Evolutionary conservation across 2,797 vertebrate genomes (phyloP).

Genomic region (Chelon auratus): DNA sequence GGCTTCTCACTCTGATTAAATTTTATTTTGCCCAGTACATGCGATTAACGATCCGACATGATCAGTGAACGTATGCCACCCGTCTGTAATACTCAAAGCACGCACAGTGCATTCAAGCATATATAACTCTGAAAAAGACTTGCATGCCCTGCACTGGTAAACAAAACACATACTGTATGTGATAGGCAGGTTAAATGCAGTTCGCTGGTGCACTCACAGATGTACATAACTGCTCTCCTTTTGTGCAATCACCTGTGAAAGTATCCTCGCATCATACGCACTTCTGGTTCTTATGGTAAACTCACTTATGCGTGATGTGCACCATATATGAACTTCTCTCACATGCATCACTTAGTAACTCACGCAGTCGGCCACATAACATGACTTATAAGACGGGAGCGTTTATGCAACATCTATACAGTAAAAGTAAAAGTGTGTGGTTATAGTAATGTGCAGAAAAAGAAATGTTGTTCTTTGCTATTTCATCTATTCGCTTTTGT

Average conservation of each 20-base stretch:
- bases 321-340: slow-evolving; percentile 3
- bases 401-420: background rate
- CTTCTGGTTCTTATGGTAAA: slow-evolving; percentile 3
- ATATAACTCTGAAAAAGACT: background rate
- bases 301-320: background rate
- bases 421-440: background rate
- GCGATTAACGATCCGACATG: slow-evolving; percentile 15
- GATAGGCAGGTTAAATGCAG: slow-evolving; percentile 5
- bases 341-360: slow-evolving; percentile 26
- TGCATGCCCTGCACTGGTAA: slow-evolving; percentile 4
- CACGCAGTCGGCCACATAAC: slow-evolving; percentile 8
- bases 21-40: slow-evolving; percentile 13
- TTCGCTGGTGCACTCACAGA: background rate
- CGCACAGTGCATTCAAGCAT: background rate
- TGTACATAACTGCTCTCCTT: slow-evolving; percentile 9
- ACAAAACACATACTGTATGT: background rate
- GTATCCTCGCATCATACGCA: background rate
- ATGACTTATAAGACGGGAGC: background rate
- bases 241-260: slow-evolving; percentile 16
- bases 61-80: background rate
- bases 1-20: slow-evolving; percentile 21
- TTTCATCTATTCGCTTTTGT: background rate
- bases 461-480: background rate
- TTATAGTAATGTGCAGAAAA: background rate
- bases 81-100: background rate